Percentiles rank a stretch among this genome's conserved stretches.
phyloP scores from a whole-genome alignment of 2,797 vertebrate species.

The Vultur gryphus region DNA sequence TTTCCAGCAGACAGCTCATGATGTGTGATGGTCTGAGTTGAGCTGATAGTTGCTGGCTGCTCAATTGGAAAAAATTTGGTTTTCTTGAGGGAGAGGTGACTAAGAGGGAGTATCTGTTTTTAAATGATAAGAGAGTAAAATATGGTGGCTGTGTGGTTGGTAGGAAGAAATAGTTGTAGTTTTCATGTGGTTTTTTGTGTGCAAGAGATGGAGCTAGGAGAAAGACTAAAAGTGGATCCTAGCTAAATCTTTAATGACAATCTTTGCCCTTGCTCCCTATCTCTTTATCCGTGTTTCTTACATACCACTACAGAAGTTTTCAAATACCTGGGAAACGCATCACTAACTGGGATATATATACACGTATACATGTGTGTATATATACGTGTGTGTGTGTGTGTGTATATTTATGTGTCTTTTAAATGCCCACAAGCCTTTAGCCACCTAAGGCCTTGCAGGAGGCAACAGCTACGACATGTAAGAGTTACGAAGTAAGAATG shows the following conservation, averaged over 20 bases:
- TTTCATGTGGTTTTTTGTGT: background rate
- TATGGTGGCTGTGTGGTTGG: background rate
- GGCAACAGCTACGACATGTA: background rate
- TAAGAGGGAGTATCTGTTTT: background rate
- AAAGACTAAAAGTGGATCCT: background rate
- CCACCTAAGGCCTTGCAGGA: background rate
- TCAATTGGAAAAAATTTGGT: background rate
- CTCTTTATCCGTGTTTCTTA: background rate
- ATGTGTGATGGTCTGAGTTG: background rate
- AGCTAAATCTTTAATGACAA: background rate
- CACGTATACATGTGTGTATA: rapidly evolving
- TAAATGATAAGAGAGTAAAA: slow-evolving; percentile 30
- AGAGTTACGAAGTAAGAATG: background rate
- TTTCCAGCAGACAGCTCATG: background rate
- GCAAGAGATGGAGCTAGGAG: background rate
- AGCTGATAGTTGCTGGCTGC: background rate
- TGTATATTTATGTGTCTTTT: background rate
- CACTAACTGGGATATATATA: background rate
- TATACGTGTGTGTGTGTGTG: background rate
- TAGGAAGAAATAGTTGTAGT: background rate
- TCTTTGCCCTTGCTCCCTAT: background rate
- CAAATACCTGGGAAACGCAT: background rate
- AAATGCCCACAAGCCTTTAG: background rate
- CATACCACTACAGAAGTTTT: background rate
- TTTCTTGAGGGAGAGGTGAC: background rate